Evolutionary conservation across 2,797 vertebrate species (phyloP).

Genomic region (Aplochiton taeniatus): DNA sequence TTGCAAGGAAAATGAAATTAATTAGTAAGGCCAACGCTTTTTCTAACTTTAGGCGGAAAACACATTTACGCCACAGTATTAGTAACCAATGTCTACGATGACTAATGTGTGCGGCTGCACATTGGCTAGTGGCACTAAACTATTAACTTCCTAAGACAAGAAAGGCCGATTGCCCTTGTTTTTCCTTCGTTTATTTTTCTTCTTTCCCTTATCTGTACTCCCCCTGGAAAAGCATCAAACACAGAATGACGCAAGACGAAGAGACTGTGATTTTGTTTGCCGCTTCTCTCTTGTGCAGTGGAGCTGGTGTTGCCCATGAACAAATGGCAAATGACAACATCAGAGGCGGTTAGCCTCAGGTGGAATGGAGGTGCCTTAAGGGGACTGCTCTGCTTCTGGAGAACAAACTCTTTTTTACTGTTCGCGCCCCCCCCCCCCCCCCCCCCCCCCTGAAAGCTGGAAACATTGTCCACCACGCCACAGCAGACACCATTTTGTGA

Average conservation of each 20-base stretch:
- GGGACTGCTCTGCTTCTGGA: slow-evolving; percentile 35
- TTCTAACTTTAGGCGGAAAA: slow-evolving; percentile 50
- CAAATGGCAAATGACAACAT: slow-evolving; percentile 65
- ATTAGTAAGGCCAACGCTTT: slow-evolving; percentile 55
- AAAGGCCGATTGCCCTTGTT: slow-evolving; percentile 25
- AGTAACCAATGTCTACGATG: slow-evolving; percentile 30
- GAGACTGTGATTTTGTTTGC: slow-evolving; percentile 7
- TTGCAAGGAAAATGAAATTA: slow-evolving; percentile 33
- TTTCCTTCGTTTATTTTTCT: not conserved
- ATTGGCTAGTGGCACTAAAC: slow-evolving; percentile 37
- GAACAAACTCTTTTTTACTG: slow-evolving; percentile 38
- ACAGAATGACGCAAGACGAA: slow-evolving; percentile 21
- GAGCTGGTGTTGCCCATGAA: slow-evolving; percentile 39
- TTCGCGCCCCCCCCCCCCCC: too few relatives aligned
- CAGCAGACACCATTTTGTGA: too few relatives aligned
- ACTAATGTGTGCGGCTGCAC: slow-evolving; percentile 38
- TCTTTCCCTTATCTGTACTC: not conserved
- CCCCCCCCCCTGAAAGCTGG: not conserved
- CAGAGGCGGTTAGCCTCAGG: slow-evolving; percentile 59
- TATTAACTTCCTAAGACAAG: slow-evolving; percentile 44
- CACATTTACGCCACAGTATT: slow-evolving; percentile 43
- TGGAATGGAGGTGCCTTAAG: slow-evolving; percentile 42
- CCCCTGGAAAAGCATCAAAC: slow-evolving; percentile 20
- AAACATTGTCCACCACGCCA: slow-evolving; percentile 3
- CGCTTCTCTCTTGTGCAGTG: slow-evolving; percentile 1